Base-by-base conservation (phyloP, 2,888 invertebrate species). In the Litoditis marina region DNA sequence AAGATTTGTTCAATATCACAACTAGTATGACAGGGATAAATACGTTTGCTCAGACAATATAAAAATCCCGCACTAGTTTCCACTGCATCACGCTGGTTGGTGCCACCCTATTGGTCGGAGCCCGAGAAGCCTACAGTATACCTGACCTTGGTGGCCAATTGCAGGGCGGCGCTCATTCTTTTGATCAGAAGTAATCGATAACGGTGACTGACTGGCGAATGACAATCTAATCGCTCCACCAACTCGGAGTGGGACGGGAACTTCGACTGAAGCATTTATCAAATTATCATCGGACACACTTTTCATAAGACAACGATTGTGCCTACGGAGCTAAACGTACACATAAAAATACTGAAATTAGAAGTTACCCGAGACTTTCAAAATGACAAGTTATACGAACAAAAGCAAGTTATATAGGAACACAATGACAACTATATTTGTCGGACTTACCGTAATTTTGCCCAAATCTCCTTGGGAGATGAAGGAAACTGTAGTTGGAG, bases 141-240 rank as follows among this genome's bases (percentile, higher is more conserved):
- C 31, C 22, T 8, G 34, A 62, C 64, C 34, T 68, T 68, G 7
- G 51, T 42, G 30, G 65, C 50, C 11, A 65, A 16, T 13, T 42
- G 27, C 1, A 65, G 46, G 1, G 63, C 65, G 5, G 56, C 0
- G 31, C 44, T 53, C 68, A 68, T 68, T 19, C 68, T 34, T 46
- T 68, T 65, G 8, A 68, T 27, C 22, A 68, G 56, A 16, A 47
- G 25, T 16, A 63, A 30, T n/a, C 44, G 49, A 50, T 68, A 68
- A 28, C 51, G 11, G 31, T 51, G 51, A 28, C 25, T 27, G 13
- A 27, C n/a, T 6, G 28, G 30, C 1, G 28, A 11, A 2, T 6
- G n/a, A 51, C 51, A 51, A 8, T 51, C 51, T 11, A 51, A 30
- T 27, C 28, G 28, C 8, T 51, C 51, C 28, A 51, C 31, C 28